Evolutionary conservation across 2,113 vertebrate species (phyloP).

Genomic region (Periophthalmodon schlosseri): DNA sequence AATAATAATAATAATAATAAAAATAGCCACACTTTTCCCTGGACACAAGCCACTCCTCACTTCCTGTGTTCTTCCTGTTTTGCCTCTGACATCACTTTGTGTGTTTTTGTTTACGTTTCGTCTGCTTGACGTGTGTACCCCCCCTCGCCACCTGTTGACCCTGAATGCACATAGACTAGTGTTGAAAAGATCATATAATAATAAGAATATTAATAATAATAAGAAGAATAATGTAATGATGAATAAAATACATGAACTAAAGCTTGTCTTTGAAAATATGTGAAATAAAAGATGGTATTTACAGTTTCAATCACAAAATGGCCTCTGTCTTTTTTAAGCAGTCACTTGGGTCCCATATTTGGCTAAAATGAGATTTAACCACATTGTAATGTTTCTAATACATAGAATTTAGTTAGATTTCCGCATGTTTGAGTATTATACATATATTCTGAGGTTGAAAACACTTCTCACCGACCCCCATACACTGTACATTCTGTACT

Average conservation of each 20-base stretch:
- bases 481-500: too few species aligned
- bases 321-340: conserved; percentile 3
- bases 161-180: conserved; percentile 65
- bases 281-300: conserved; percentile 69
- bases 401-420: too few species aligned
- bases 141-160: conserved; percentile 33
- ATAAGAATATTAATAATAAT: neutral
- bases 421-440: too few species aligned
- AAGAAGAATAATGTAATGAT: conserved; percentile 5
- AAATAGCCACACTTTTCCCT: conserved; percentile 3
- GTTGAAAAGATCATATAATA: conserved; percentile 41
- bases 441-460: too few species aligned
- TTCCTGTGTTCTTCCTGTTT: conserved; percentile 2
- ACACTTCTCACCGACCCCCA: too few species aligned
- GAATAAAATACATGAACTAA: conserved; percentile 10
- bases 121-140: conserved; percentile 31
- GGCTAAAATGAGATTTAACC: too few species aligned
- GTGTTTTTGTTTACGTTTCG: neutral
- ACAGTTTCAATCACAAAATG: conserved; percentile 55
- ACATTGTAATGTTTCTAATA: too few species aligned
- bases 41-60: conserved; percentile 9
- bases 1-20: neutral
- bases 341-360: too few species aligned
- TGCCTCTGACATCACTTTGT: conserved; percentile 5
- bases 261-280: conserved; percentile 61